Evolutionary conservation across 1,140 invertebrate genomes (phyloP).

Genomic region (Rhynchophorus ferrugineus): DNA sequence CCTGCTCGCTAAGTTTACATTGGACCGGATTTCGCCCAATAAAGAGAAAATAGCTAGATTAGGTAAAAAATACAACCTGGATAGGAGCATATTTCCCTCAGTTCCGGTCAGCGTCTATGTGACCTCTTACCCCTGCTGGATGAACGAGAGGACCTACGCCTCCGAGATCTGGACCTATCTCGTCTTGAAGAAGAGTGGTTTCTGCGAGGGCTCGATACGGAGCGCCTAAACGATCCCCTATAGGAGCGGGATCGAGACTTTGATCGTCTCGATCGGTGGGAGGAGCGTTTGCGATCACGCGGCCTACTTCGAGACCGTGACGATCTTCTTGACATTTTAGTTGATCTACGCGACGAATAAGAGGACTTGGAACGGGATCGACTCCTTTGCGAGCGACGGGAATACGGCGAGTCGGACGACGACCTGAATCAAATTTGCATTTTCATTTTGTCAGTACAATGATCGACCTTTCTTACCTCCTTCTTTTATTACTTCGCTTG

Average conservation of each 20-base stretch:
- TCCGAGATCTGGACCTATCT: conserved; percentile 9
- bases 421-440: conserved; percentile 4
- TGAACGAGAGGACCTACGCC: conserved; percentile 25
- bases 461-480: too few relatives aligned
- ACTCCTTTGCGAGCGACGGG: conserved; percentile 10
- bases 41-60: too few relatives aligned
- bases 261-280: conserved; percentile 21
- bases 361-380: conserved; percentile 7
- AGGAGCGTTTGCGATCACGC: conserved; percentile 4
- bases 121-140: conserved; percentile 37
- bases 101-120: conserved; percentile 30
- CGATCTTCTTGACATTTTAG: conserved; percentile 7
- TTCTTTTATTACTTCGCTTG: conserved; percentile 14
- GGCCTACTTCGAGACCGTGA: conserved; percentile 13
- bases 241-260: conserved; percentile 16
- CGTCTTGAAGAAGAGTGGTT: conserved; percentile 20
- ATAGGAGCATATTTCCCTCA: not conserved
- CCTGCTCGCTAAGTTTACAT: too few relatives aligned
- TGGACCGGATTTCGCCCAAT: too few relatives aligned
- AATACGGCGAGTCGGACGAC: conserved; percentile 16
- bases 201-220: conserved; percentile 13
- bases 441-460: too few relatives aligned
- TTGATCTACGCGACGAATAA: conserved; percentile 10
- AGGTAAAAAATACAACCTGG: conserved; percentile 27
- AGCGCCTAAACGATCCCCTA: conserved; percentile 11